Evolutionary conservation across 2,113 vertebrate species (phyloP), one percentile per base, ranked within the genome.

Genomic region (Symphodus melops): DNA sequence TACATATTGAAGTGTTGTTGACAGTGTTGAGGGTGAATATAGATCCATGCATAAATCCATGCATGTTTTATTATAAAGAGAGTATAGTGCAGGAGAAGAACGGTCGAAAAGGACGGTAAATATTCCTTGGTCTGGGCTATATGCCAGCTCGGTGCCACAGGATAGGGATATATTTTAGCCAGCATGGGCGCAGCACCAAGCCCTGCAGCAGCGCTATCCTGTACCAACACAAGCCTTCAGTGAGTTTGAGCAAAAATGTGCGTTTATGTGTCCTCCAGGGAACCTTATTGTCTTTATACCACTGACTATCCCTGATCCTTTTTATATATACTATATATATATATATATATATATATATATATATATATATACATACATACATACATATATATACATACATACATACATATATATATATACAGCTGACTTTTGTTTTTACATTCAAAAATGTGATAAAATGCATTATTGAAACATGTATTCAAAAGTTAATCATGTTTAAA

Each of bases 111-210:
- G 46, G 21, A 39, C 79, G 58, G 75, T 79, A 73, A 57, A 85
- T 68, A 46, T 52, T 53, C 54, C 17, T 54, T 17, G 55, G 33
- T 71, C 64, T 82, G 70, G 85, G 81, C 73, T 59, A 60, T 37
- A 53, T 67, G 79, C 83, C 86, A 85, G 79, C 59, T 56, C 75
- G 58, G 62, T n/a, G 0, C 72, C 55, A 65, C 63, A 69, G 65
- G 59, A 69, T 67, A 64, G 82, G 57, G 63, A 64, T 90, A 33
- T 74, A 16, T 79, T 69, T 84, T 57, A 56, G 72, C 58, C 74
- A 75, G 68, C 56, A 21, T 63, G 81, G 81, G 86, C 84, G 72
- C 72, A 69, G 76, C 61, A 84, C 67, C 77, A 84, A 68, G 55
- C 82, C 84, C 86, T 67, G 78, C 65, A 20, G 86, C 81, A 23